Evolutionary conservation across 2,888 invertebrate species (phyloP).

Genomic region (Sesia bembeciformis): DNA sequence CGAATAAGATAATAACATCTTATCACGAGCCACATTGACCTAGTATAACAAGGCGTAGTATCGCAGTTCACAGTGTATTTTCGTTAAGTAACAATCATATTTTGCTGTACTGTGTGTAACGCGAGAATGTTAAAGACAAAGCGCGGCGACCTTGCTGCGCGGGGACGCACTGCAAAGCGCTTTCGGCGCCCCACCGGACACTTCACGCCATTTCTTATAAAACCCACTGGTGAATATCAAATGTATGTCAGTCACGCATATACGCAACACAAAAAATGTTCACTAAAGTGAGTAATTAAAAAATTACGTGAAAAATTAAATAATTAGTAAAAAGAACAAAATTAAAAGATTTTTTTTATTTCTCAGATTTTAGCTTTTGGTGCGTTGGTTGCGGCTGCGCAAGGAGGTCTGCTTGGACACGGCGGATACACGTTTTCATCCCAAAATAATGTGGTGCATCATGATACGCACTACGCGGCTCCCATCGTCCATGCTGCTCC

Average conservation of each 20-base stretch:
- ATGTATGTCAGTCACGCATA: slow-evolving; percentile 63
- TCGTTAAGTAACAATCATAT: slow-evolving; percentile 57
- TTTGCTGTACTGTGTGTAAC: slow-evolving; percentile 46
- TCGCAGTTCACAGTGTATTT: slow-evolving; percentile 53
- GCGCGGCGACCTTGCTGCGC: slow-evolving; percentile 38
- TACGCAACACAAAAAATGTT: slow-evolving; percentile 61
- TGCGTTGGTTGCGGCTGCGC: slow-evolving; percentile 53
- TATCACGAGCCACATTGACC: slow-evolving; percentile 37
- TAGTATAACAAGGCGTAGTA: slow-evolving; percentile 37
- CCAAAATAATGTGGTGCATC: slow-evolving; percentile 26
- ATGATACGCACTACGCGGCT: slow-evolving; percentile 17
- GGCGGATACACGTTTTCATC: slow-evolving; percentile 24
- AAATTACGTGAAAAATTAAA: background rate
- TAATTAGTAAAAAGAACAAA: background rate
- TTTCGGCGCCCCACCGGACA: slow-evolving; percentile 58
- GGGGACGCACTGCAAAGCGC: slow-evolving; percentile 18
- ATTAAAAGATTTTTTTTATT: slow-evolving; percentile 1
- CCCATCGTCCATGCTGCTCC: slow-evolving; percentile 22
- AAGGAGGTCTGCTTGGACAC: slow-evolving; percentile 60
- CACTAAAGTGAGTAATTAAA: slow-evolving; percentile 52
- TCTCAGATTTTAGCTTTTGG: slow-evolving; percentile 49
- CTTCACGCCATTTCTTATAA: slow-evolving; percentile 57
- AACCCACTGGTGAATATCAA: slow-evolving; percentile 55
- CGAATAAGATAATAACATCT: slow-evolving; percentile 20
- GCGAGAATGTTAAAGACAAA: slow-evolving; percentile 63